phyloP scores from a whole-genome alignment of 2,797 vertebrate species.

The Nannoperca australis region DNA sequence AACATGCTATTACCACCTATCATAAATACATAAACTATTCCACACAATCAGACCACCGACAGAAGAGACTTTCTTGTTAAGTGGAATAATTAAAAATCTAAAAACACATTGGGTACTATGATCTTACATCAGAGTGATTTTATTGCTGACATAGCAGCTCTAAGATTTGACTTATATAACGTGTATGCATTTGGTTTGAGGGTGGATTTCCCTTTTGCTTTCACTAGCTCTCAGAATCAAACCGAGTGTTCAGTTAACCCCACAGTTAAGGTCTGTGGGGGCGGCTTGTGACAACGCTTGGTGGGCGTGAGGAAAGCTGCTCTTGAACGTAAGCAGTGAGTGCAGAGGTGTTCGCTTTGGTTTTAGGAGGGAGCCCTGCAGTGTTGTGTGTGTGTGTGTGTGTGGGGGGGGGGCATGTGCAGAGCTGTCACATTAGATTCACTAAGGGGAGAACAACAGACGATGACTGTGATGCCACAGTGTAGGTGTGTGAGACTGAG shows the following conservation, averaged over 20 bases:
- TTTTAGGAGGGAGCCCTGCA: conserved; percentile 57
- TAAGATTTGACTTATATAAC: background rate
- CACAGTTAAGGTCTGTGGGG: conserved; percentile 10
- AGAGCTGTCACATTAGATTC: conserved; percentile 19
- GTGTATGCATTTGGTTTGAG: background rate
- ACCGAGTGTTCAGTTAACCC: conserved; percentile 7
- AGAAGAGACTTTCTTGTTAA: background rate
- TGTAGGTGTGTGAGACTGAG: conserved; percentile 37
- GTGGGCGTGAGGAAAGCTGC: conserved; percentile 34
- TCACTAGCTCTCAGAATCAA: conserved; percentile 12
- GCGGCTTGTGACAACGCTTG: conserved; percentile 22
- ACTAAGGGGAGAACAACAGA: conserved; percentile 8
- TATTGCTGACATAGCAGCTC: conserved; percentile 20
- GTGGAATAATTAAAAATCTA: background rate
- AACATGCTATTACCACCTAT: background rate
- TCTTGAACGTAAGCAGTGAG: conserved; percentile 15
- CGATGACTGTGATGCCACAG: conserved; percentile 30
- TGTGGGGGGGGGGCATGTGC: conserved; percentile 8
- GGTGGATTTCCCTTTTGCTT: conserved; percentile 21
- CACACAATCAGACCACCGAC: background rate
- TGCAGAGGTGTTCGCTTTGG: conserved; percentile 42
- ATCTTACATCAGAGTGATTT: background rate
- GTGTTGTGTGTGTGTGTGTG: background rate
- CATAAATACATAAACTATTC: background rate
- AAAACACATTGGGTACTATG: background rate